Evolutionary conservation across 1,140 invertebrate genomes (phyloP), one percentile per base, ranked within the genome.

Genomic region (Drosophila sturtevanti): DNA sequence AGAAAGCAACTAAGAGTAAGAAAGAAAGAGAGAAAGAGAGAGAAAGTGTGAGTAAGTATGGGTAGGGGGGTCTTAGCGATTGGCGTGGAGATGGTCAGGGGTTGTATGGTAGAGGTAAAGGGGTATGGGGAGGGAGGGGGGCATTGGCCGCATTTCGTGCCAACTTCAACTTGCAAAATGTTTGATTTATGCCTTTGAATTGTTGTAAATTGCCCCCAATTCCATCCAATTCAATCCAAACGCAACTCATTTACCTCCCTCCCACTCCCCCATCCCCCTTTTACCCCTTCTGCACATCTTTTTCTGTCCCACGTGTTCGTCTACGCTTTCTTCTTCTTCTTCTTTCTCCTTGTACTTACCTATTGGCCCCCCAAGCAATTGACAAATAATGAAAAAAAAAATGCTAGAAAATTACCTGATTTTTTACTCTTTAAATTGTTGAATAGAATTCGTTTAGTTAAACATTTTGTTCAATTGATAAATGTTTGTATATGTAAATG

Each of bases 111-210:
- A 6, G 27, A 1, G 27, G 27, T 31, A 6, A 31, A 4, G 6
- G 27, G 2, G 4, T 3, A 24, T 2, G 2, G 12, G 3, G 22
- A 4, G 22, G 14, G 6, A 14, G 1, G 16, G 41, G 14, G 38
- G 14, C 1, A 14, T 21, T n/a, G 22, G 35, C 63, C 73, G 44
- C 16, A 48, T 63, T 74, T 66, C 80, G 72, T 84, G 81, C 69
- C 65, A 72, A 78, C 64, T 75, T 81, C 82, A 72, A 80, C 72
- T 87, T 77, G 82, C 85, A 81, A 70, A 77, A 79, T 87, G 81
- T 82, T 86, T 86, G 82, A 86, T 86, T 86, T 86, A 86, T 87
- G 79, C 79, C 75, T 86, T 81, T 86, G 79, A 85, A 85, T 80
- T 77, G 81, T 81, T 85, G 79, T 78, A 81, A 87, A 81, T 86